Base-by-base conservation (phyloP, 2,888 invertebrate genomes). In the Branchellion lobata region DNA sequence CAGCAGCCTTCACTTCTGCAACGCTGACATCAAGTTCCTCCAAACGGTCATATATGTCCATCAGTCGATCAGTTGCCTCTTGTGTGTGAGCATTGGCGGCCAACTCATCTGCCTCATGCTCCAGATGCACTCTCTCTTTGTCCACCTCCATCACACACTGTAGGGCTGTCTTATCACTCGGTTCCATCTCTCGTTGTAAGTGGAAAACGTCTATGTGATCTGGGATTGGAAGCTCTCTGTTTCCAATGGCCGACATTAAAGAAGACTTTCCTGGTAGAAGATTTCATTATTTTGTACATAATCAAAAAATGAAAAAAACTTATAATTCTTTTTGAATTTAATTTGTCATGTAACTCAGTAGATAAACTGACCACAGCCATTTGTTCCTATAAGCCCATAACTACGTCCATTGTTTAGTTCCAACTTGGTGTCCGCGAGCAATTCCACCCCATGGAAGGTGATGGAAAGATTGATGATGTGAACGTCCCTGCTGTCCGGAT, bases 81-180 rank as follows among this genome's bases (percentile, higher is more conserved):
- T 71, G 18, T 11, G 31, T 18, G 18, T 57, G 61, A 5, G 61
- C 61, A 57, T 53, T 53, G 14, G 36, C 27, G 27, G 93, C 92
- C 82, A 99, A 90, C 85, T 92, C 91, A 85, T 99, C 99, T 0
- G 96, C 96, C 72, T 97, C 90, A 86, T 92, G 92, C 87, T 99
- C 99, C 76, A 99, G 89, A 82, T 93, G 91, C 79, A 94, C 90
- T 79, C 97, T 90, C 86, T 98, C 97, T 85, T 94, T 92, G 85
- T 99, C 99, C 0, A 99, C 99, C 88, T 99, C 98, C 93, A 97
- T 95, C 53, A 99, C 99, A 87, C 95, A 94, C 87, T 95, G 90
- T 78, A 99, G 90, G 1, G 99, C 99, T 18, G 94, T 92, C 89
- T 98, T 98, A 85, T 96, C 94, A 81, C 95, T 95, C n/a, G 99